A percentile compares a stretch with the other conserved stretches of the same genome.
Evolutionary conservation across 2,888 invertebrate genomes (phyloP).

Genomic region (Hydrotaea cyrtoneurina): DNA sequence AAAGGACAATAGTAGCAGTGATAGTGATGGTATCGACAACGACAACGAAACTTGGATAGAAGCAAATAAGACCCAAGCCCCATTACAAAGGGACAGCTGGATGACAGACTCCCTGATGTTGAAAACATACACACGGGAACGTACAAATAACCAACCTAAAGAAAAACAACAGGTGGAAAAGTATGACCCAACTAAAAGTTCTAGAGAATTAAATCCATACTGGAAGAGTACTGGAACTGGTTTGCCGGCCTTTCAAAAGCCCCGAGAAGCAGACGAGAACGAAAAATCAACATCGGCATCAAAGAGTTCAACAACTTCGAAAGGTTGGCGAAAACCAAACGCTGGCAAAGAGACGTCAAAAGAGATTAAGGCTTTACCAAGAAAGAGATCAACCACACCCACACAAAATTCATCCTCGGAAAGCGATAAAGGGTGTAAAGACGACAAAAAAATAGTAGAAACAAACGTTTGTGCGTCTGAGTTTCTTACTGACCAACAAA

Average conservation of each 20-base stretch:
- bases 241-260: conserved; percentile 83
- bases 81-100: conserved; percentile 87
- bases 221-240: conserved; percentile 95
- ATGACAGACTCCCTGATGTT: conserved; percentile 84
- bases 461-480: conserved; percentile 66
- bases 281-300: conserved; percentile 2
- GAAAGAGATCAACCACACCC: conserved; percentile 7
- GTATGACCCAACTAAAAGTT: conserved; percentile 87
- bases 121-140: conserved; percentile 79
- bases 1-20: conserved; percentile 3
- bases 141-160: conserved; percentile 81
- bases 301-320: conserved; percentile 13
- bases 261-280: conserved; percentile 77
- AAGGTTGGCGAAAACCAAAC: conserved; percentile 59
- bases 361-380: conserved; percentile 28
- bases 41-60: conserved; percentile 83
- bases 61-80: conserved; percentile 73
- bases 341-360: conserved; percentile 65
- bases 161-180: conserved; percentile 83
- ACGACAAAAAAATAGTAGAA: conserved; percentile 33
- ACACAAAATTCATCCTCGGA: conserved; percentile 47
- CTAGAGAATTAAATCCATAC: conserved; percentile 93
- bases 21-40: conserved; percentile 39
- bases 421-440: conserved; percentile 47
- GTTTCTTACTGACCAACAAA: conserved; percentile 88